phyloP scores from a whole-genome alignment of 2,888 invertebrate genomes.

The Athalia circularis region DNA sequence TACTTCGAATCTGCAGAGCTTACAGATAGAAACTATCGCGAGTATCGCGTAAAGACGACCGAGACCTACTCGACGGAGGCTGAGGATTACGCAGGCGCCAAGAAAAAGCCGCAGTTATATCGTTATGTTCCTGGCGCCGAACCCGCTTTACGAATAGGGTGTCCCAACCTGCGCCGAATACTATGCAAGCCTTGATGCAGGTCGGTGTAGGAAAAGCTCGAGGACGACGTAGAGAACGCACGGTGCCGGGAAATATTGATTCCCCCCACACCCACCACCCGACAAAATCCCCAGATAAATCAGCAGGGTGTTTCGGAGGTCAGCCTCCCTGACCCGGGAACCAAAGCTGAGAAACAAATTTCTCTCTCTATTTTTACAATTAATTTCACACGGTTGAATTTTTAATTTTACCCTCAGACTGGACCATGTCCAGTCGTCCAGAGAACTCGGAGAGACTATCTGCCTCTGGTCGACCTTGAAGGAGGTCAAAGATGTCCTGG shows the following conservation, averaged over 20 bases:
- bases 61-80: too few relatives aligned
- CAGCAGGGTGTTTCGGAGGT: too few relatives aligned
- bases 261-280: not conserved
- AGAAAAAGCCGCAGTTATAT: too few relatives aligned
- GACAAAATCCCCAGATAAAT: too few relatives aligned
- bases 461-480: slow-evolving; percentile 75
- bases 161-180: not conserved
- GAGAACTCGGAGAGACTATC: slow-evolving; percentile 76
- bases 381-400: not conserved
- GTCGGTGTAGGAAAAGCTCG: slow-evolving; percentile 2
- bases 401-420: slow-evolving; percentile 77
- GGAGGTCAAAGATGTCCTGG: slow-evolving; percentile 76
- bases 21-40: too few relatives aligned
- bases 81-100: not conserved
- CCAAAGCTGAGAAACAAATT: not conserved
- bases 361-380: not conserved
- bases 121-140: slow-evolving; percentile 8
- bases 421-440: slow-evolving; percentile 81
- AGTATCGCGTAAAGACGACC: too few relatives aligned
- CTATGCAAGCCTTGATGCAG: slow-evolving; percentile 25
- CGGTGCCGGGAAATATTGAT: slow-evolving; percentile 29
- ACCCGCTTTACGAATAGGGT: slow-evolving; percentile 1
- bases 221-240: not conserved
- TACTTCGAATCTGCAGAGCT: too few relatives aligned
- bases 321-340: not conserved